A percentile compares a stretch with the other conserved stretches of the same genome.
These are phyloP conservation scores for Bothrops jararaca DNA, from an alignment of 2,113 vertebrate genomes.

Conservation along the genomic window DNA sequence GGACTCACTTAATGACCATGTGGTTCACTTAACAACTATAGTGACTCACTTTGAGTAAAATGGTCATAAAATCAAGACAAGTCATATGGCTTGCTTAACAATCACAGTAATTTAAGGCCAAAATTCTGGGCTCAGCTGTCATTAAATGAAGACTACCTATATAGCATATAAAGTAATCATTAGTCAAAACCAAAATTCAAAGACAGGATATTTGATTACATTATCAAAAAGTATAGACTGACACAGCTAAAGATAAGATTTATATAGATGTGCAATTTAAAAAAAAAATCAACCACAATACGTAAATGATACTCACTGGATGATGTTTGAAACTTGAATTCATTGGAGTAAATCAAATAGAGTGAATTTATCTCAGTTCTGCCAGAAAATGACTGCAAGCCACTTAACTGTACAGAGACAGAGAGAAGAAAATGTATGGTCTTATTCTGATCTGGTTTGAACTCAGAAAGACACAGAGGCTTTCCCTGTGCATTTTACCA, in stretches of 20 bases:
- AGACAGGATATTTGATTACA: neutral
- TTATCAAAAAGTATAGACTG: neutral
- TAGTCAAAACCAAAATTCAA: neutral
- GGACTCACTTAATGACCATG: neutral
- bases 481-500: neutral
- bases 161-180: neutral
- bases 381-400: constrained; percentile 31
- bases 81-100: neutral
- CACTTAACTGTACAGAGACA: constrained; percentile 43
- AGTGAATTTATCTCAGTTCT: neutral
- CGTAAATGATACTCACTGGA: constrained; percentile 3
- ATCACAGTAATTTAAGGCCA: neutral
- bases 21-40: neutral
- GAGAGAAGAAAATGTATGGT: neutral
- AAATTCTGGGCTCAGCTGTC: neutral
- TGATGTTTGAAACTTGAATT: neutral
- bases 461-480: neutral
- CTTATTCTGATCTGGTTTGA: neutral
- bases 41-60: neutral
- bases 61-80: neutral
- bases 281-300: neutral
- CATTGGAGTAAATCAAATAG: neutral
- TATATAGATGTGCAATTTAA: neutral
- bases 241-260: neutral
- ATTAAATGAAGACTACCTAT: neutral